Evolutionary conservation across 1,140 invertebrate genomes (phyloP), one percentile per base, ranked within the genome.

Genomic region (Zaprionus africanus): DNA sequence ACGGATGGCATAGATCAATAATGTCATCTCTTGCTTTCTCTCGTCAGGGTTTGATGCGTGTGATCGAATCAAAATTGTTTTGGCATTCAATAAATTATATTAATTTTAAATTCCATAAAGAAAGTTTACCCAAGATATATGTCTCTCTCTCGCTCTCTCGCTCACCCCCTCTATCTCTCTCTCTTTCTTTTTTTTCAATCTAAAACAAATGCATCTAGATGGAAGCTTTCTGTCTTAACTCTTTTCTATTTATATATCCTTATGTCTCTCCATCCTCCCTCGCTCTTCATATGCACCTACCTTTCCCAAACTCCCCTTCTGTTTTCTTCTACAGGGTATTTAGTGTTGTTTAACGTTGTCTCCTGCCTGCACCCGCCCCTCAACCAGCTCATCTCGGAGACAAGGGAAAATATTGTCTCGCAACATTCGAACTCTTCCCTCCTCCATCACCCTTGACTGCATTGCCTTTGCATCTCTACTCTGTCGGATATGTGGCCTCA

Each of bases 401-500:
- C 90, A 92, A 92, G 90, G 90, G 81, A 84, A 88, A 91, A 90
- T 91, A 91, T 88, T 91, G 85, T 92, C 87, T 84, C 81, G 73
- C 79, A 81, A 76, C 85, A 83, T 70, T 75, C 28, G 59, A 38
- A n/a, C 36, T 34, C 6, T 13, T 0, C 15, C 6, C 41, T n/a
- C 41, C 41, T n/a, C 15, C 24, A 1, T 7, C 34, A 54, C 36
- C 13, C 57, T 9, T 22, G 28, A 38, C 34, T 53, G 31, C 31
- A 34, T 9, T 43, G 57, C 22, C 38, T 9, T 19, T 43, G 64
- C 19, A 51, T 17, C 41, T 46, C 0, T 17, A 1, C 68, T 43
- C 58, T 66, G 62, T 63, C 53, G 60, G 53, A 77, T 70, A 86
- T 86, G 82, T 86, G 82, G 83, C 73, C 80, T 68, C 81, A 90